Evolutionary conservation across 2,888 invertebrate species (phyloP).

Genomic region (Nysson spinosus): DNA sequence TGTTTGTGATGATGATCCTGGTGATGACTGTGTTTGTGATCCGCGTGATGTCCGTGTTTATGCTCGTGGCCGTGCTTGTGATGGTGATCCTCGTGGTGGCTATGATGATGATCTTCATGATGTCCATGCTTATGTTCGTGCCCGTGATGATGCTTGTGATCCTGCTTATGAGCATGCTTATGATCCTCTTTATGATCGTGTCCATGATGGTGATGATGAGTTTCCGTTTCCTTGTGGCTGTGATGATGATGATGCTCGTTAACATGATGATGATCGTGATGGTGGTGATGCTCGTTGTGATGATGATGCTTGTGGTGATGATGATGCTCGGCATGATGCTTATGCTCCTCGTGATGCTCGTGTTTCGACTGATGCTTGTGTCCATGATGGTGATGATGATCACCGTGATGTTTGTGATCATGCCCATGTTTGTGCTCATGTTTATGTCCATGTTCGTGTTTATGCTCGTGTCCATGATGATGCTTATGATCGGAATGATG

Average conservation of each 20-base stretch:
- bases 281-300: constrained; percentile 70
- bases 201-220: constrained; percentile 69
- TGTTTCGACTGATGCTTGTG: constrained; percentile 67
- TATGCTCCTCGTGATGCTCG: constrained; percentile 65
- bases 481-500: constrained; percentile 65
- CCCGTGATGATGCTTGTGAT: constrained; percentile 67
- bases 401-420: constrained; percentile 63
- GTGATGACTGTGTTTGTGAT: constrained; percentile 60
- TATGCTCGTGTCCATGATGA: constrained; percentile 57
- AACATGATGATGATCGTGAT: constrained; percentile 69
- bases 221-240: constrained; percentile 67
- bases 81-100: constrained; percentile 60
- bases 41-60: constrained; percentile 59
- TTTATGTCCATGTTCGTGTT: constrained; percentile 59
- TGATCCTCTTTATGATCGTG: constrained; percentile 70
- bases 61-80: constrained; percentile 61
- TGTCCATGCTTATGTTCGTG: constrained; percentile 66
- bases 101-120: constrained; percentile 62
- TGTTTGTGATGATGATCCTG: constrained; percentile 65
- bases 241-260: constrained; percentile 72
- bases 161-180: constrained; percentile 67
- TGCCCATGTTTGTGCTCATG: constrained; percentile 63
- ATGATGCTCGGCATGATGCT: constrained; percentile 67
- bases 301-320: constrained; percentile 69
- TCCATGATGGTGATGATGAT: constrained; percentile 65